phyloP scores from a whole-genome alignment of 2,888 invertebrate species.

The Erebia epiphron region DNA sequence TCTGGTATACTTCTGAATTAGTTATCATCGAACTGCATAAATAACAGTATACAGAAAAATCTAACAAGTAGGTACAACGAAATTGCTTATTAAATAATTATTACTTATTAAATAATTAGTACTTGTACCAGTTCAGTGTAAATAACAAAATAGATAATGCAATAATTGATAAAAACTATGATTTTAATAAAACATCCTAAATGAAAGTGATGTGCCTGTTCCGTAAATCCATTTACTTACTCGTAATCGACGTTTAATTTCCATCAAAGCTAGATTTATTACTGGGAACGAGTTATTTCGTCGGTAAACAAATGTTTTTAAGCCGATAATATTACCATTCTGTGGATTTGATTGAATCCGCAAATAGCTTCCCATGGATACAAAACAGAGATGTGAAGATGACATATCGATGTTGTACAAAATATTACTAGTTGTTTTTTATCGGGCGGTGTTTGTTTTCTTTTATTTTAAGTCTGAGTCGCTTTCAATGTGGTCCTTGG shows the following conservation, averaged over 20 bases:
- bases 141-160: no score
- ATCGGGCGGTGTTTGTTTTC: no score
- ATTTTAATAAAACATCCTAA: not conserved
- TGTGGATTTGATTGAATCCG: constrained; percentile 78
- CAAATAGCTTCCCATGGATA: constrained; percentile 77
- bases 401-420: constrained; percentile 37
- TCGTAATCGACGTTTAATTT: constrained; percentile 34
- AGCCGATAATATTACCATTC: constrained; percentile 69
- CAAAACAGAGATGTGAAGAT: constrained; percentile 50
- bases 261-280: constrained; percentile 40
- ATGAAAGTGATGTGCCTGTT: constrained; percentile 15
- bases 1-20: no score
- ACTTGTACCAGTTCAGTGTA: not conserved
- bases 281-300: constrained; percentile 39
- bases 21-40: not conserved
- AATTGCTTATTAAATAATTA: no score
- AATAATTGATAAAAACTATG: no score
- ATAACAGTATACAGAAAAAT: not conserved
- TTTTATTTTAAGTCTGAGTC: no score
- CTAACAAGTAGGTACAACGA: not conserved
- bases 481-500: no score
- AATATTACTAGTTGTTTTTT: no score
- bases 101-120: no score
- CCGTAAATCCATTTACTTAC: constrained; percentile 16
- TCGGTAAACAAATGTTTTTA: constrained; percentile 57